Evolutionary conservation across 2,888 invertebrate species (phyloP).

Genomic region (Bibio marci): DNA sequence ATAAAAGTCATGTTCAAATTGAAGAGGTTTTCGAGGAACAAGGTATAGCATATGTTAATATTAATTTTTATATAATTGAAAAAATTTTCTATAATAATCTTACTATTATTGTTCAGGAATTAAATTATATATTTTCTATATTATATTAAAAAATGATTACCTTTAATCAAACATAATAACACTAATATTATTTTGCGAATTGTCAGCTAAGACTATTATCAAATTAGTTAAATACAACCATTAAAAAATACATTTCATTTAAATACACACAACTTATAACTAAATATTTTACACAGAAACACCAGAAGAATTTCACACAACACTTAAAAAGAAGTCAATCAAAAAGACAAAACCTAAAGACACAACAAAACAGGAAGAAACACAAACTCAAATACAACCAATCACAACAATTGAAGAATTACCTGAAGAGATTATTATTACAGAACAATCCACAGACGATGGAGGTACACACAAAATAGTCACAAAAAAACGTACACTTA

Average conservation of each 20-base stretch:
- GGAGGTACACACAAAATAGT: constrained; percentile 16
- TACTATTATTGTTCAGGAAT: no score
- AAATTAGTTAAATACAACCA: no score
- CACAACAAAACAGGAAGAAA: constrained; percentile 12
- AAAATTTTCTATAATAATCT: no score
- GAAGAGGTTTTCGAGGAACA: constrained; percentile 9
- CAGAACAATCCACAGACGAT: constrained; percentile 14
- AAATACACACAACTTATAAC: constrained; percentile 21
- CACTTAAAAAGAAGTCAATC: constrained; percentile 11
- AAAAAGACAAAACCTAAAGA: constrained; percentile 12
- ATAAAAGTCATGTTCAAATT: no score
- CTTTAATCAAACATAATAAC: no score
- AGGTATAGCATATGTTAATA: no score
- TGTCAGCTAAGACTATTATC: no score
- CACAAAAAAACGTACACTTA: constrained; percentile 7
- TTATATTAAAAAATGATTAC: no score
- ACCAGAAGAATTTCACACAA: constrained; percentile 11
- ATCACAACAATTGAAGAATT: constrained; percentile 15
- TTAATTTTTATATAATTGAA: no score
- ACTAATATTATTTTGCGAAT: no score
- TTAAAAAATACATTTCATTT: no score
- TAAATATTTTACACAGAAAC: constrained; percentile 24
- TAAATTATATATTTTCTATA: no score
- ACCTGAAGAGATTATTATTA: constrained; percentile 18
- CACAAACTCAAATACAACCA: constrained; percentile 16